Conservation (phyloP, 2,113 vertebrate genomes). For the Panthera leo region DNA sequence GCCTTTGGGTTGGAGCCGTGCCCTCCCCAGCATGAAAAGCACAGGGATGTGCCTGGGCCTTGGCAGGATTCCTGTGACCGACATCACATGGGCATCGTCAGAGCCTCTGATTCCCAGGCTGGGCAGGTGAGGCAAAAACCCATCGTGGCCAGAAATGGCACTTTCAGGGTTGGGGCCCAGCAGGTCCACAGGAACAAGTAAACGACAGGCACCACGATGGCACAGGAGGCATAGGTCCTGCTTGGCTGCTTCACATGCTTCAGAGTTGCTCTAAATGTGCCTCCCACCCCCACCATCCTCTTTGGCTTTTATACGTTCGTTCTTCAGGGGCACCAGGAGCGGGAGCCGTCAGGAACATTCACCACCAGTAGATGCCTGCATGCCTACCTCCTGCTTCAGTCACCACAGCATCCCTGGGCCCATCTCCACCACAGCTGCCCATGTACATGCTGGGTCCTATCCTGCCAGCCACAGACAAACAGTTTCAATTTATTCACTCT, state of each 20-base stretch:
- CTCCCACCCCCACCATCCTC: not conserved
- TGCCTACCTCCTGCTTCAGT: not conserved
- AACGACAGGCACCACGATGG: accelerated
- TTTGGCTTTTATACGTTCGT: too few species aligned
- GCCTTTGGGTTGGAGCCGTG: not conserved
- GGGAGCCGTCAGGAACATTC: not conserved
- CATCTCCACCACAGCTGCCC: not conserved
- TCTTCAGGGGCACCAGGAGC: not conserved
- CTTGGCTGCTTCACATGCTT: too few species aligned
- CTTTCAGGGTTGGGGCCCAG: not conserved
- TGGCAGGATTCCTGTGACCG: not conserved
- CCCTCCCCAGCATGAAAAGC: not conserved
- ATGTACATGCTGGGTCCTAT: accelerated
- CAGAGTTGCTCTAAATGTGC: not conserved
- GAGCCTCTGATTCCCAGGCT: not conserved
- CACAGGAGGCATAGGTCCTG: accelerated
- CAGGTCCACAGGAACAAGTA: accelerated
- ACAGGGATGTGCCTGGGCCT: not conserved
- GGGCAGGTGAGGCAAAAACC: not conserved
- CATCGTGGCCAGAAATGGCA: not conserved
- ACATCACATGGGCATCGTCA: not conserved
- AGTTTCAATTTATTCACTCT: not conserved
- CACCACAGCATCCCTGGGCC: not conserved
- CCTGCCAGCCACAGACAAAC: not conserved
- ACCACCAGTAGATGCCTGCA: not conserved